phyloP scores from a whole-genome alignment of 2,888 invertebrate species.

The Tortricodes alternella region DNA sequence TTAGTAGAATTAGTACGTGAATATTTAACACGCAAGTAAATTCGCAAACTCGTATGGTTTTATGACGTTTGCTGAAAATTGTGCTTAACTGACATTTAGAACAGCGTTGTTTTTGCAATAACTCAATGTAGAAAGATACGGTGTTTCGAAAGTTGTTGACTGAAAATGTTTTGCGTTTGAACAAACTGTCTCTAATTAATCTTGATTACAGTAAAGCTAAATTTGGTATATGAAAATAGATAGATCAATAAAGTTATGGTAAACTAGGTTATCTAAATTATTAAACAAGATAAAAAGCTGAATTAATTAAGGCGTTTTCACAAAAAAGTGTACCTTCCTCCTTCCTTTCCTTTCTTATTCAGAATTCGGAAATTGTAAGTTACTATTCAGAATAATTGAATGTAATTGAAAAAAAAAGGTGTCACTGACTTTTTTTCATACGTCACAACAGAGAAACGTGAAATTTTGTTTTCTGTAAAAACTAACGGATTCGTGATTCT shows the following conservation, averaged over 20 bases:
- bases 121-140: neutral
- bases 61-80: neutral
- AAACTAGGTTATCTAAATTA: no score
- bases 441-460: no score
- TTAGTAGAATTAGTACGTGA: neutral
- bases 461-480: no score
- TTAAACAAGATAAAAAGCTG: no score
- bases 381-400: no score
- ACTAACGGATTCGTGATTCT: no score
- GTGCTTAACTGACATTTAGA: neutral
- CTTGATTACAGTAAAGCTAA: neutral
- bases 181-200: neutral
- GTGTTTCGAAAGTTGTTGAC: neutral
- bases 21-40: neutral
- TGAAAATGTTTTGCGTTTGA: neutral
- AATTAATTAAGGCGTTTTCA: no score
- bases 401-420: no score
- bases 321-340: no score
- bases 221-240: neutral
- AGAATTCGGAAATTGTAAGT: no score
- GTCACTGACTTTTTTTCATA: no score
- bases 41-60: neutral
- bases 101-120: neutral
- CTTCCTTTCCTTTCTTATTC: no score
- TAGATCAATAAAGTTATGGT: neutral